These are phyloP conservation scores for Zygaena filipendulae DNA, from an alignment of 2,888 invertebrate genomes.

Conservation along the genomic window DNA sequence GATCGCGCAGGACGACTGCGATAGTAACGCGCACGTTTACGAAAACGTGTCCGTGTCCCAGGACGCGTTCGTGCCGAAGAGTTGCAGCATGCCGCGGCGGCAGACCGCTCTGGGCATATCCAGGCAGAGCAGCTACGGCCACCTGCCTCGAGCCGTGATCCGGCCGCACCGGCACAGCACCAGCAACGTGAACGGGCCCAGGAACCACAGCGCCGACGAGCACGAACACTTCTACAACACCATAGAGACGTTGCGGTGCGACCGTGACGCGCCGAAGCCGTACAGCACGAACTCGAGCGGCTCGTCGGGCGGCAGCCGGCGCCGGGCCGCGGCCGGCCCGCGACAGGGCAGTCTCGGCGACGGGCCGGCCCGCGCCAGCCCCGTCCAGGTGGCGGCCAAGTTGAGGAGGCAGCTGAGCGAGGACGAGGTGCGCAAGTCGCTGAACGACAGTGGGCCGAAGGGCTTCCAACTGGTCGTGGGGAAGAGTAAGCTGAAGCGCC, in stretches of 20 bases:
- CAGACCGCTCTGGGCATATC: constrained; percentile 37
- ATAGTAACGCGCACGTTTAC: constrained; percentile 46
- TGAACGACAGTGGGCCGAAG: constrained; percentile 24
- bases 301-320: constrained; percentile 42
- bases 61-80: constrained; percentile 47
- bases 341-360: constrained; percentile 49
- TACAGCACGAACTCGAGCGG: constrained; percentile 38
- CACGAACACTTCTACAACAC: constrained; percentile 51
- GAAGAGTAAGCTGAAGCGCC: constrained; percentile 48
- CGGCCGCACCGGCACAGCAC: constrained; percentile 43
- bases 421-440: constrained; percentile 29
- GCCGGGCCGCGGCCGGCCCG: constrained; percentile 25
- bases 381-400: constrained; percentile 24
- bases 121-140: constrained; percentile 51
- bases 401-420: constrained; percentile 47
- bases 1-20: constrained; percentile 47
- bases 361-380: constrained; percentile 28
- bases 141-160: constrained; percentile 42
- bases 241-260: constrained; percentile 41
- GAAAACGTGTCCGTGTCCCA: constrained; percentile 40
- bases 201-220: constrained; percentile 36
- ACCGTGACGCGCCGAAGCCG: constrained; percentile 20
- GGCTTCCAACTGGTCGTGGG: constrained; percentile 53
- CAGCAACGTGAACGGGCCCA: constrained; percentile 36
- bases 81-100: constrained; percentile 59